These are phyloP conservation scores for Triplophysa dalaica DNA, from an alignment of 2,113 vertebrate species.

Conservation along the genomic window DNA sequence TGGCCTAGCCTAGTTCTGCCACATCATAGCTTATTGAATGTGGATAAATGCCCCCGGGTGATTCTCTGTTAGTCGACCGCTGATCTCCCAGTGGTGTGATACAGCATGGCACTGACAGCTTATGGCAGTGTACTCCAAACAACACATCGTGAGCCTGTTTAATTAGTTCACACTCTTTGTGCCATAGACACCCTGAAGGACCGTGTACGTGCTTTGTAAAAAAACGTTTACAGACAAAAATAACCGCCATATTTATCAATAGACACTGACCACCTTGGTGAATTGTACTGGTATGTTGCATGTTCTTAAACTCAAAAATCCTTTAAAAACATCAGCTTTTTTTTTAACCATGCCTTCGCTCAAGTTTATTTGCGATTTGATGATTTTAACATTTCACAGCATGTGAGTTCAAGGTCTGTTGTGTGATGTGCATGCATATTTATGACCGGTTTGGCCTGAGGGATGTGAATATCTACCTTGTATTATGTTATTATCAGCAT, in stretches of 20 bases:
- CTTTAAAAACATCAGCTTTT: too few relatives aligned
- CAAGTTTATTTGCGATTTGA: conserved; percentile 5
- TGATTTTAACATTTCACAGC: conserved; percentile 19
- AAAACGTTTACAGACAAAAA: conserved; percentile 54
- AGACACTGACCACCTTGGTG: conserved; percentile 17
- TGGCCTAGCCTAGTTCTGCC: conserved; percentile 15
- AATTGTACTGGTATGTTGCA: neutral
- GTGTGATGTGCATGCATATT: conserved; percentile 29
- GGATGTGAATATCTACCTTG: neutral
- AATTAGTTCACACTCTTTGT: conserved; percentile 56
- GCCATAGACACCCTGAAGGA: conserved; percentile 50
- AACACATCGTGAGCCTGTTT: conserved; percentile 40
- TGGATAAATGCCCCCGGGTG: conserved; percentile 35
- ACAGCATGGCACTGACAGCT: conserved; percentile 41
- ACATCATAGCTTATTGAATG: conserved; percentile 41
- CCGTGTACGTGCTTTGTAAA: conserved; percentile 48
- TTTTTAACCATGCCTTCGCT: neutral
- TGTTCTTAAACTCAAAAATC: too few relatives aligned
- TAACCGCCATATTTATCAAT: conserved; percentile 52
- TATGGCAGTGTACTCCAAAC: conserved; percentile 51
- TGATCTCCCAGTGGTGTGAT: conserved; percentile 46
- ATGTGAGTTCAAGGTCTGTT: conserved; percentile 35
- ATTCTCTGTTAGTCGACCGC: conserved; percentile 26
- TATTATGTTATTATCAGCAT: conserved; percentile 26
- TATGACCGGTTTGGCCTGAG: conserved; percentile 20